A percentile compares a stretch with the other conserved stretches of the same genome.
Conservation (phyloP, 2,888 invertebrate species). For the Saturnia pavonia region DNA sequence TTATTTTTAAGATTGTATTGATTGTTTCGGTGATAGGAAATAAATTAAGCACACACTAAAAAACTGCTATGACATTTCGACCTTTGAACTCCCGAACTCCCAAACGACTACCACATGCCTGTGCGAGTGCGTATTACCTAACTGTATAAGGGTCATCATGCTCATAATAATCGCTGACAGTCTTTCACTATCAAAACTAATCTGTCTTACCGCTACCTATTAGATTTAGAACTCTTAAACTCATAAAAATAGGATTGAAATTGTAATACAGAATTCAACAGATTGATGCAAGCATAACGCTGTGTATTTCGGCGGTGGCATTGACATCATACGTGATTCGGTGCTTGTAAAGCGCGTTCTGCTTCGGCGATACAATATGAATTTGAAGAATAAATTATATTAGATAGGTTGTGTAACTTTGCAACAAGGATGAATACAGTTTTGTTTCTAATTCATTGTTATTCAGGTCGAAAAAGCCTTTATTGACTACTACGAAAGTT, state of each 20-base stretch:
- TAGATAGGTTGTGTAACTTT: not conserved
- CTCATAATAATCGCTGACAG: constrained; percentile 45
- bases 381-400: constrained; percentile 14
- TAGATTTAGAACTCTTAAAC: constrained; percentile 15
- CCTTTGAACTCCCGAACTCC: not conserved
- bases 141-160: constrained; percentile 49
- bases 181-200: constrained; percentile 40
- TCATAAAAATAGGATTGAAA: constrained; percentile 24
- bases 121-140: constrained; percentile 33
- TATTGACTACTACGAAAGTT: not conserved
- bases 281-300: constrained; percentile 22
- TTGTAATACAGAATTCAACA: constrained; percentile 11
- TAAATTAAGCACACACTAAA: not conserved
- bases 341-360: constrained; percentile 12
- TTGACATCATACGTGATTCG: constrained; percentile 51
- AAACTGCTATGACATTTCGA: not conserved
- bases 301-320: constrained; percentile 40
- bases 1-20: too few species aligned
- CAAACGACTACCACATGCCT: constrained; percentile 12
- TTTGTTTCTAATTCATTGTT: not conserved
- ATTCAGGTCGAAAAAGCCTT: not conserved
- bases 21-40: not conserved
- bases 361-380: constrained; percentile 1
- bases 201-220: constrained; percentile 13
- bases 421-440: not conserved